These are phyloP conservation scores for Condylura cristata DNA, from an alignment of 2,113 vertebrate genomes.

Conservation along the genomic window DNA sequence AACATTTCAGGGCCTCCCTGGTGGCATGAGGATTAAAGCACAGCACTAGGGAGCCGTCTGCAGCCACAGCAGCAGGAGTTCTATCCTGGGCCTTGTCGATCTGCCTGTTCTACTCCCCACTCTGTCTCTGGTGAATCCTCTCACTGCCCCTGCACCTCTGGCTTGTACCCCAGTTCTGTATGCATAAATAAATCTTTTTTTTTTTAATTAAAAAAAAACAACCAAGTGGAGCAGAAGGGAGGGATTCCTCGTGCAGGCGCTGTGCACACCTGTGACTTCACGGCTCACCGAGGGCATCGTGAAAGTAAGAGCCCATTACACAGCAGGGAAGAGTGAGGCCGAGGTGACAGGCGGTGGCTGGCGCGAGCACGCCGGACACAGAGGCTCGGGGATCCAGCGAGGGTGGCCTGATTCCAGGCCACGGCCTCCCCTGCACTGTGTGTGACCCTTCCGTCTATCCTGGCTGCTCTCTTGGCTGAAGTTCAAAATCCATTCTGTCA, in stretches of 20 bases:
- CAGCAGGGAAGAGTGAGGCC: background rate
- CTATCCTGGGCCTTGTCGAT: no score
- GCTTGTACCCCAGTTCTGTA: no score
- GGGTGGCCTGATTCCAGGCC: background rate
- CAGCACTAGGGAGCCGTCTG: no score
- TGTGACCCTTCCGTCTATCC: background rate
- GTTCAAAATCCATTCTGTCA: background rate
- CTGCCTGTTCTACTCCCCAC: no score
- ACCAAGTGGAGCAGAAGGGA: background rate
- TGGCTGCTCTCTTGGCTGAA: background rate
- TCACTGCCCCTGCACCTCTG: no score
- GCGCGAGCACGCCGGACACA: no score
- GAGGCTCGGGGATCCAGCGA: background rate
- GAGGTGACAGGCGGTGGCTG: background rate
- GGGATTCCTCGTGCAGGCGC: background rate
- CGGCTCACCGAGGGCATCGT: background rate
- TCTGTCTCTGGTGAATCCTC: no score
- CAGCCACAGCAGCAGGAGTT: no score
- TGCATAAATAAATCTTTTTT: no score
- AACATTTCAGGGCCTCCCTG: no score
- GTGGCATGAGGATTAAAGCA: no score
- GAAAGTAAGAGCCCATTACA: background rate
- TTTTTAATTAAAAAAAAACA: no score
- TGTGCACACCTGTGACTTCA: background rate
- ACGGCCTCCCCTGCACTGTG: rapidly evolving